Conservation (phyloP, 2,888 invertebrate species). For the Schrankia costaestrigalis region DNA sequence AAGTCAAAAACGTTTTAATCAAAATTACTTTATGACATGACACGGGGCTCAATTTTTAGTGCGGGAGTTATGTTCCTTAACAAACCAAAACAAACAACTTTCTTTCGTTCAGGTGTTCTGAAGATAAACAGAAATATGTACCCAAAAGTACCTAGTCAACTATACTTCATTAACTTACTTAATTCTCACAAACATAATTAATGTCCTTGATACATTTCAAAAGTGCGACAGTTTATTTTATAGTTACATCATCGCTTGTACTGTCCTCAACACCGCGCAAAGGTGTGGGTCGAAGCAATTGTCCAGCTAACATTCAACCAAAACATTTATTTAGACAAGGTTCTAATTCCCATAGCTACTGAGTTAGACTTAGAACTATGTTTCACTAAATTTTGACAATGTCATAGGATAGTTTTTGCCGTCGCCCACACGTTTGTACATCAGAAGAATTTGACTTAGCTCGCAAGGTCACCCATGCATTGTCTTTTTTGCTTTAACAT, state of each 20-base stretch:
- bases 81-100: no score
- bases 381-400: slow-evolving; percentile 51
- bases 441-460: slow-evolving; percentile 77
- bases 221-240: slow-evolving; percentile 29
- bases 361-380: slow-evolving; percentile 48
- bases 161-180: background rate
- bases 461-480: slow-evolving; percentile 69
- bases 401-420: slow-evolving; percentile 79
- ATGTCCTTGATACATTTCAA: slow-evolving; percentile 4
- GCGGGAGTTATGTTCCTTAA: no score
- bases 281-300: slow-evolving; percentile 74
- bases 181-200: background rate
- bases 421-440: slow-evolving; percentile 69
- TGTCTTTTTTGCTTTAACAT: slow-evolving; percentile 62
- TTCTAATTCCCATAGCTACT: slow-evolving; percentile 38
- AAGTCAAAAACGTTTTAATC: no score
- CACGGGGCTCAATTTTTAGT: no score
- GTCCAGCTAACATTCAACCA: slow-evolving; percentile 73
- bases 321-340: slow-evolving; percentile 48
- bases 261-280: slow-evolving; percentile 35
- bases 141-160: background rate
- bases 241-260: slow-evolving; percentile 36
- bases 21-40: no score
- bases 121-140: background rate
- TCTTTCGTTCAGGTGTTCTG: no score